Base-by-base conservation (phyloP, 2,797 vertebrate genomes). In the Hippoglossus hippoglossus region DNA sequence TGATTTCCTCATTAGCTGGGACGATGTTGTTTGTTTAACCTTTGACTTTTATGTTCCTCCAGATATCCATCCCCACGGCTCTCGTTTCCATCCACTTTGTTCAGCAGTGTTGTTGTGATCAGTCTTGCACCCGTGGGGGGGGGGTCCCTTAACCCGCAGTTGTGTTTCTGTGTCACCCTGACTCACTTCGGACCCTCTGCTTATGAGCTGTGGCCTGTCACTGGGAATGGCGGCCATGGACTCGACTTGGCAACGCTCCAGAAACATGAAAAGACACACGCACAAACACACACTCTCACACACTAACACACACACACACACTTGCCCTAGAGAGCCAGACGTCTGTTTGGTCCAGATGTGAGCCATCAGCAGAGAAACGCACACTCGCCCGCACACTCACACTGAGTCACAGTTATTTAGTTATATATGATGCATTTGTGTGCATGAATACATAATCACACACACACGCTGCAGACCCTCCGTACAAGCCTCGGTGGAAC, bases 261-360 rank as follows among this genome's bases (percentile, higher is more conserved):
- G 46, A 34, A 64, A 70, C 76, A 78, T 67, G 56, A 73, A 82
- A 73, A 73, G 52, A 22, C 57, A 57, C 57, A 71, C 3, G 11
- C 36, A 39, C 36, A 39, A 12, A 39, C 36, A 39, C 36, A 39
- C 50, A 57, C 31, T 9, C 31, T 34, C 31, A 68, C 62, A 51
- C 51, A 52, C 47, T 54, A 9, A 55, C 56, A 56, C 31, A 68
- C 60, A 56, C 31, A 68, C 60, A 64, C 36, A 54, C 49, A 21
- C 6, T 22, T 10, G 7, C 82, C 54, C 68, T 16, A 12, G 74
- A 86, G 82, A 79, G 34, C 18, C 5, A 12, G 69, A 68, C 55
- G 34, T 85, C 86, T 88, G 88, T 78, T 84, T 71, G 36, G 73
- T 49, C 81, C 91, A 92, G 87, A 90, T 93, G 89, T 89, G 77